Evolutionary conservation across 2,113 vertebrate genomes (phyloP).

Genomic region (Apeltes quadracus): DNA sequence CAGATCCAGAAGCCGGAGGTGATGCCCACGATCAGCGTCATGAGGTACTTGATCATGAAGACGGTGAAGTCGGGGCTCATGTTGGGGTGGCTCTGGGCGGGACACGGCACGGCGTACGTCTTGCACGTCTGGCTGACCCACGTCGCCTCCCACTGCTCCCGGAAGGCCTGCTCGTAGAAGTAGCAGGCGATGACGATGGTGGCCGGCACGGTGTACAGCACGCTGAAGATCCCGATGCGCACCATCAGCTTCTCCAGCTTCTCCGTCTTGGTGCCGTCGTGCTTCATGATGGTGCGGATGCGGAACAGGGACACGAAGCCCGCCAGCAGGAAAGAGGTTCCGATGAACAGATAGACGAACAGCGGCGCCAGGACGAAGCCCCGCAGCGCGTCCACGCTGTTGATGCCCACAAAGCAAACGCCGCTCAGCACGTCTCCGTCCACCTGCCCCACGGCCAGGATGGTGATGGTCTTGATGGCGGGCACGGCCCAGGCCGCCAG

Average conservation of each 20-base stretch:
- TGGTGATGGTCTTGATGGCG: slow-evolving; percentile 94
- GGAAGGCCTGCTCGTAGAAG: slow-evolving; percentile 98
- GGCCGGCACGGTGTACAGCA: slow-evolving; percentile 95
- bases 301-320: slow-evolving; percentile 96
- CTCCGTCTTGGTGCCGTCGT: slow-evolving; percentile 95
- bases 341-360: slow-evolving; percentile 96
- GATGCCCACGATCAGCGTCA: slow-evolving; percentile 98
- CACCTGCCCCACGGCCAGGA: slow-evolving; percentile 93
- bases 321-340: slow-evolving; percentile 93
- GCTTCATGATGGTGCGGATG: slow-evolving; percentile 98
- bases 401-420: slow-evolving; percentile 94
- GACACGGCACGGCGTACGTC: slow-evolving; percentile 91
- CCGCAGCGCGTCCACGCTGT: slow-evolving; percentile 91
- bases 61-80: slow-evolving; percentile 96
- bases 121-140: slow-evolving; percentile 94
- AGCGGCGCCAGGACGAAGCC: slow-evolving; percentile 94
- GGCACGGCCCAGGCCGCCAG: slow-evolving; percentile 96
- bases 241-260: slow-evolving; percentile 98
- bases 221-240: slow-evolving; percentile 94
- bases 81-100: slow-evolving; percentile 83
- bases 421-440: slow-evolving; percentile 93
- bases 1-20: slow-evolving; percentile 99
- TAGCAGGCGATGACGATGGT: slow-evolving; percentile 98
- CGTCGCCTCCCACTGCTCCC: slow-evolving; percentile 95
- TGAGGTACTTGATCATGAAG: slow-evolving; percentile 99